Evolutionary conservation across 2,113 vertebrate species (phyloP), one percentile per base, ranked within the genome.

Genomic region (Campylomormyrus tamandua): DNA sequence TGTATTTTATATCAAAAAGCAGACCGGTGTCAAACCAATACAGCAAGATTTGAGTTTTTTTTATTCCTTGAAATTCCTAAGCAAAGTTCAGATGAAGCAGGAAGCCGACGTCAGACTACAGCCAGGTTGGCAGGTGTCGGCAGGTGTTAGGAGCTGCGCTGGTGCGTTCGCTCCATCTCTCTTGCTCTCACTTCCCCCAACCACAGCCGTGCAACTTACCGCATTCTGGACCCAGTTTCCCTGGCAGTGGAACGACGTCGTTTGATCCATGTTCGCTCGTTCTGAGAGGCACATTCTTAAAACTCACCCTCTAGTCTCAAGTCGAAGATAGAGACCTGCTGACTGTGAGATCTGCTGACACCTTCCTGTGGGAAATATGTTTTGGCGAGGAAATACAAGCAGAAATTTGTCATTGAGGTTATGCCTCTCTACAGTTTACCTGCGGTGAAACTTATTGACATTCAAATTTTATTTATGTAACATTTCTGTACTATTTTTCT

Each of bases 61-160:
- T 80, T 21, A 19, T 80, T 19, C 31, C 10, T 80, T 80, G n/a
- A 49, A 50, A 35, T 87, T 27, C 50, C 31, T 87, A 53, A 56
- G 35, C 74, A 80, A 80, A 80, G 35, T 80, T 77, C 70, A 77
- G 70, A 77, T 39, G 62, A 66, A 80, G 74, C 74, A 80, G 74
- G 17, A 80, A 70, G n/a, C n/a, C 62, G n/a, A 31, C 62, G 9
- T 70, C 62, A 70, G 62, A 27, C 17, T 19, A 17, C 31, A 80
- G 74, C 31, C 35, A 80, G 31, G 74, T 80, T 80, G 74, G 31
- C 31, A 13, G 66, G 66, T 15, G 27, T 70, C 9, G 27, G 66
- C 9, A 39, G 74, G 74, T 6, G 27, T 70, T 27, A 11, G 49
- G 85, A 27, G 50, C 9, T 19, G 45, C 31, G 10, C 5, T 5